Conservation (phyloP, 2,113 vertebrate species). For the Oreochromis aureus region DNA sequence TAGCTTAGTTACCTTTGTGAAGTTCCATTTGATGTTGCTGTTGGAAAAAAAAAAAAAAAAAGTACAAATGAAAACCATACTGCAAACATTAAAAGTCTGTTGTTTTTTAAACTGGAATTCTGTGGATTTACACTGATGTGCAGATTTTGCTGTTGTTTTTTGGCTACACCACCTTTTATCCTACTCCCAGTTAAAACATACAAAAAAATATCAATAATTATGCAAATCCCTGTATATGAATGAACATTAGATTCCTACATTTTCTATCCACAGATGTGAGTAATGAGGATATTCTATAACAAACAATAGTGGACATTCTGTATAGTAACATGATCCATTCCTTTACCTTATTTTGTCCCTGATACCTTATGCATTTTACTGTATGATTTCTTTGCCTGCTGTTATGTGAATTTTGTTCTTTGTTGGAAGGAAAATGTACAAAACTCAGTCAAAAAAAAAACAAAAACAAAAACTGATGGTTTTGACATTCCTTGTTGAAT, state of each 20-base stretch:
- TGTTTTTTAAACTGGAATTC: not conserved
- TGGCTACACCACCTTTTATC: not conserved
- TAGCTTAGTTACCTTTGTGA: constrained; percentile 84
- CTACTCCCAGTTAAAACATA: not conserved
- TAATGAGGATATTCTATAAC: not conserved
- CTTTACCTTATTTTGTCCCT: too few species aligned
- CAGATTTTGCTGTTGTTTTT: not conserved
- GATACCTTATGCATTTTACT: too few species aligned
- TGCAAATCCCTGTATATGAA: not conserved
- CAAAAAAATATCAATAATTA: fast-evolving
- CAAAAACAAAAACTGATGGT: fast-evolving
- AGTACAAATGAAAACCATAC: not conserved
- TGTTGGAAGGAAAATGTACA: not conserved
- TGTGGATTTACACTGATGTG: not conserved
- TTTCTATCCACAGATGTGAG: not conserved
- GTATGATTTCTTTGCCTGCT: too few species aligned
- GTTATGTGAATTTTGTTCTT: not conserved
- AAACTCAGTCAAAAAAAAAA: not conserved
- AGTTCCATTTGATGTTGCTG: constrained; percentile 98
- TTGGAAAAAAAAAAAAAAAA: not conserved
- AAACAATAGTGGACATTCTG: not conserved
- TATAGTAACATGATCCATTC: not conserved
- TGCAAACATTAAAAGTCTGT: not conserved
- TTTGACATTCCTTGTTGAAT: fast-evolving
- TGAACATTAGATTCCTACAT: not conserved